A percentile compares a stretch with the other conserved stretches of the same genome.
Conservation (phyloP, 2,113 vertebrate species). For the Calypte anna region DNA sequence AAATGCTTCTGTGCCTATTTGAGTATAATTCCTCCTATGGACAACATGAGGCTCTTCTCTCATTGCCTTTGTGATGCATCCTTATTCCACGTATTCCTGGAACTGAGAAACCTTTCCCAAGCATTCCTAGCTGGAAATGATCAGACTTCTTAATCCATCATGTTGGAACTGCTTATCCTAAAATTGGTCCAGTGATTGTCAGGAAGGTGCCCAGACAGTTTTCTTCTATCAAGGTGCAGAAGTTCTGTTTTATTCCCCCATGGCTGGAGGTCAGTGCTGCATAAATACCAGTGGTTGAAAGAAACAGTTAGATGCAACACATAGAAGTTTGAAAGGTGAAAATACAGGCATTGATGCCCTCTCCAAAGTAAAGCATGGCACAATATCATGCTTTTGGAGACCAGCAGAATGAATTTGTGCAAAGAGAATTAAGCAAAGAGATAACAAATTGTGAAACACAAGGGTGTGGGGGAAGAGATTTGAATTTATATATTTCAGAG, state of each 20-base stretch:
- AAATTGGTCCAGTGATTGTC: not conserved
- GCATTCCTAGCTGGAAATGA: not conserved
- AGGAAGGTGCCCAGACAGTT: not conserved
- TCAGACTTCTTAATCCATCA: not conserved
- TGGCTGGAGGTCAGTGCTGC: fast-evolving
- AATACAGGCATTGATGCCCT: not conserved
- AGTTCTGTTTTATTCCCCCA: not conserved
- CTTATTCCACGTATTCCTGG: not conserved
- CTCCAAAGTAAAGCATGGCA: not conserved
- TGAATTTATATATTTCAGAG: not conserved
- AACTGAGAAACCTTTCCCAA: not conserved
- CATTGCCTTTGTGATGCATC: not conserved
- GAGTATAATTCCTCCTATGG: not conserved
- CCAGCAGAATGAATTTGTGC: not conserved
- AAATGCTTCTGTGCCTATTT: not conserved
- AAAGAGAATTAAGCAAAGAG: not conserved
- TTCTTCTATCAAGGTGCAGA: not conserved
- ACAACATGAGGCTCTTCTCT: not conserved
- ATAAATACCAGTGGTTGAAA: not conserved
- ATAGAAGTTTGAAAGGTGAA: not conserved
- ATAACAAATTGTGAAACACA: not conserved
- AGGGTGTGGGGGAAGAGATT: not conserved
- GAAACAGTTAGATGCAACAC: not conserved
- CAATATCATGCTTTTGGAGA: not conserved
- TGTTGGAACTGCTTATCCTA: not conserved